phyloP scores from a whole-genome alignment of 2,797 vertebrate species.

The Enteromius afrohamiltoni region DNA sequence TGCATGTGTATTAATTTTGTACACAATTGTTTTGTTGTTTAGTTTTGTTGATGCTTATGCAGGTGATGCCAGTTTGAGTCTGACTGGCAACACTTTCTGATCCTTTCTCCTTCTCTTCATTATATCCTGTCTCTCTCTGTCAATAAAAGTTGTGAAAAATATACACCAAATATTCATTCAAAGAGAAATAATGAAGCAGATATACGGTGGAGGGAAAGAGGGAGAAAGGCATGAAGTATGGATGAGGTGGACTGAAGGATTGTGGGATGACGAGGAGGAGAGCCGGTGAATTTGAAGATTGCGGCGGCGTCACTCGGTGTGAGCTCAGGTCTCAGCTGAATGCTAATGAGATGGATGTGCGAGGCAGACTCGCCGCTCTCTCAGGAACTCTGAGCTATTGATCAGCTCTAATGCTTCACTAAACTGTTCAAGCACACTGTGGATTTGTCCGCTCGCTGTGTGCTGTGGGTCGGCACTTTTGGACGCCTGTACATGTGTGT shows the following conservation, averaged over 20 bases:
- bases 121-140: not conserved
- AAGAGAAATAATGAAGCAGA: not conserved
- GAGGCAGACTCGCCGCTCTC: slow-evolving; percentile 66
- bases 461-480: slow-evolving; percentile 3
- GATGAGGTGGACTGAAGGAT: not conserved
- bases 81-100: not conserved
- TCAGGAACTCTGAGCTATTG: slow-evolving; percentile 67
- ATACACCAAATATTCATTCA: slow-evolving; percentile 3
- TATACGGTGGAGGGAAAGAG: not conserved
- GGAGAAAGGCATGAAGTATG: not conserved
- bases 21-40: not conserved
- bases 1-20: too few relatives aligned
- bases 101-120: not conserved
- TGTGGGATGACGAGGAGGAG: not conserved
- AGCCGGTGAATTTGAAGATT: slow-evolving; percentile 15
- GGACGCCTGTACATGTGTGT: slow-evolving; percentile 29
- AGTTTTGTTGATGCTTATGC: not conserved
- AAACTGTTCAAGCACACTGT: slow-evolving; percentile 75
- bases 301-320: slow-evolving; percentile 44
- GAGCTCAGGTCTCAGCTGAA: slow-evolving; percentile 51
- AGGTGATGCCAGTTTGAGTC: not conserved
- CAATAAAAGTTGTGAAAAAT: not conserved
- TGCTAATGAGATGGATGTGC: slow-evolving; percentile 73
- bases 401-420: slow-evolving; percentile 79
- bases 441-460: slow-evolving; percentile 56